Evolutionary conservation across 2,797 vertebrate genomes (phyloP), one percentile per base, ranked within the genome.

Genomic region (Coregonus sp.): DNA sequence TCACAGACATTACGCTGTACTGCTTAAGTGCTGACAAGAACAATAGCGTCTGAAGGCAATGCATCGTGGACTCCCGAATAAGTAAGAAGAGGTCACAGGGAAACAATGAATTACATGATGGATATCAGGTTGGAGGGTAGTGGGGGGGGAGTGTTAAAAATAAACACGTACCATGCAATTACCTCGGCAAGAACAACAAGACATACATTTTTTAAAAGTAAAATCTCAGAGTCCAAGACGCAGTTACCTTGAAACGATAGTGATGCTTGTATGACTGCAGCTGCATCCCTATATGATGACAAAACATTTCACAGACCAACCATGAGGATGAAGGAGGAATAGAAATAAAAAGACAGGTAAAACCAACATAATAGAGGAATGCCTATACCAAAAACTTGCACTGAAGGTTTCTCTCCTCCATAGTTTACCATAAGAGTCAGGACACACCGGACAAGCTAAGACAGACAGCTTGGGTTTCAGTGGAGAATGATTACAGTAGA

Each of bases 1-100:
- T 92, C 92, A 95, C 95, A 96, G 95, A 97, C 95, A 94, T 96
- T 93, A 91, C 84, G 95, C 95, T 95, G 78, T 89, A 94, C 92
- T 92, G 95, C 91, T 92, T 93, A 90, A 92, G 91, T 90, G 92
- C 90, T 85, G 88, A 91, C 86, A 88, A 84, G 89, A 90, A 91
- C 90, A 89, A 87, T 91, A 91, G 88, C 82, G 81, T 91, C 89
- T 89, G 86, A 92, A 91, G 91, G 91, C 91, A 93, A 90, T 88
- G 91, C 91, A 92, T 92, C 91, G 90, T 91, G 91, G 93, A 93
- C 92, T 90, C 88, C 89, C 78, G 83, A 83, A 82, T 82, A 76
- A 83, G 79, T 81, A 81, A 79, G 80, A 89, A 89, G 87, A 89
- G 86, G 82, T 91, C 89, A 90, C 89, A 89, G 88, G 87, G 88